A percentile compares a stretch with the other conserved stretches of the same genome.
These are phyloP conservation scores for Gallinago nigripennis DNA, from an alignment of 2,797 vertebrate genomes.

Conservation along the genomic window DNA sequence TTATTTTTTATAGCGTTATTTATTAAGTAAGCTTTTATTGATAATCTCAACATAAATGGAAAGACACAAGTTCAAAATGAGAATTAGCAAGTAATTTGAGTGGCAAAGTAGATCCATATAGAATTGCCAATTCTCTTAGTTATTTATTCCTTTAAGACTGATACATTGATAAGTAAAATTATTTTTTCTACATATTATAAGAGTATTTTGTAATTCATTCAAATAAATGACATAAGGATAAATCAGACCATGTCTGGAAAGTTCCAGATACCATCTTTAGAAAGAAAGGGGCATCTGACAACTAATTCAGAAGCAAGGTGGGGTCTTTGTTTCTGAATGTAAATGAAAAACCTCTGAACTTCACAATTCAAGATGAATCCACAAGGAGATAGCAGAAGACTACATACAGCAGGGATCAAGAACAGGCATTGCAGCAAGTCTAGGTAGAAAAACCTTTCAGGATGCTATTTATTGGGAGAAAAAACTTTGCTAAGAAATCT, in stretches of 20 bases:
- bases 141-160: constrained; percentile 30
- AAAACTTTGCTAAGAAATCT: background rate
- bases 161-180: background rate
- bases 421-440: background rate
- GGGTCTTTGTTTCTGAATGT: background rate
- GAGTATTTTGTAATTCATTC: too few species aligned
- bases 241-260: background rate
- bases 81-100: constrained; percentile 28
- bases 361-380: background rate
- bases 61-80: constrained; percentile 7
- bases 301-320: background rate
- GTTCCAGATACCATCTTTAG: background rate
- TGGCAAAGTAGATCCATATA: constrained; percentile 26
- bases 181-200: constrained; percentile 5
- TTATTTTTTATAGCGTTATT: too few species aligned
- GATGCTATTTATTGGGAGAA: background rate
- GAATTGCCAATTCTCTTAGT: constrained; percentile 29
- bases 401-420: background rate
- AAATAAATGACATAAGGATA: background rate
- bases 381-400: background rate
- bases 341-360: background rate
- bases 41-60: background rate
- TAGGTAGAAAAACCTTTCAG: background rate
- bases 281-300: background rate
- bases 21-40: background rate